These are phyloP conservation scores for Menidia menidia DNA, from an alignment of 2,797 vertebrate genomes.

Conservation along the genomic window DNA sequence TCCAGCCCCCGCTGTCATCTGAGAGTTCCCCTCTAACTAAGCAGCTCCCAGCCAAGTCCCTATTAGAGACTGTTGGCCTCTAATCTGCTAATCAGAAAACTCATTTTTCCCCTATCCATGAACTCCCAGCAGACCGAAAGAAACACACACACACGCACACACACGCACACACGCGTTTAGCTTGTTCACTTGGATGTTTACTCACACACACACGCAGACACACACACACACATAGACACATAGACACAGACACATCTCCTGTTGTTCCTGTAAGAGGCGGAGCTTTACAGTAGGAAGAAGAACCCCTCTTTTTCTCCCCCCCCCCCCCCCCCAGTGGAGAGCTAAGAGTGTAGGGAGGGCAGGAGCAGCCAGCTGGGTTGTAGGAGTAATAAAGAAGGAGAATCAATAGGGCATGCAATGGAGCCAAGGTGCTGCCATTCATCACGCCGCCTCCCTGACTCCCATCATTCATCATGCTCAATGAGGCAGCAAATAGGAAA, in stretches of 20 bases:
- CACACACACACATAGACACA: constrained; percentile 15
- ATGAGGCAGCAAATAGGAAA: constrained; percentile 99
- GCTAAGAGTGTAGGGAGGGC: constrained; percentile 73
- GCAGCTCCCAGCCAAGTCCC: constrained; percentile 68
- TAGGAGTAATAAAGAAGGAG: constrained; percentile 99
- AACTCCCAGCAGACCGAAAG: constrained; percentile 66
- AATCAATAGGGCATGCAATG: constrained; percentile 99
- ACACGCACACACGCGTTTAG: constrained; percentile 6
- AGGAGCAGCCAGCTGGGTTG: constrained; percentile 99
- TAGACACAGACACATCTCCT: not conserved
- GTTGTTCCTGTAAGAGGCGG: constrained; percentile 58
- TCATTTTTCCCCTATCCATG: constrained; percentile 72
- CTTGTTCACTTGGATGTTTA: constrained; percentile 39
- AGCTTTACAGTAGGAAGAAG: constrained; percentile 66
- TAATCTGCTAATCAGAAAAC: constrained; percentile 80
- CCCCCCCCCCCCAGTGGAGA: constrained; percentile 47
- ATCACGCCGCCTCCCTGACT: constrained; percentile 99
- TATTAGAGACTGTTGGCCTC: constrained; percentile 68
- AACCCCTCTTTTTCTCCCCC: constrained; percentile 5
- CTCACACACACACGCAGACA: constrained; percentile 25
- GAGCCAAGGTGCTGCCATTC: constrained; percentile 99
- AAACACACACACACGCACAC: constrained; percentile 25
- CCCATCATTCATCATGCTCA: constrained; percentile 99
- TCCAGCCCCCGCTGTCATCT: constrained; percentile 4
- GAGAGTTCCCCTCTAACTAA: constrained; percentile 58